phyloP scores from a whole-genome alignment of 2,113 vertebrate species.

The Notiomystis cincta region DNA sequence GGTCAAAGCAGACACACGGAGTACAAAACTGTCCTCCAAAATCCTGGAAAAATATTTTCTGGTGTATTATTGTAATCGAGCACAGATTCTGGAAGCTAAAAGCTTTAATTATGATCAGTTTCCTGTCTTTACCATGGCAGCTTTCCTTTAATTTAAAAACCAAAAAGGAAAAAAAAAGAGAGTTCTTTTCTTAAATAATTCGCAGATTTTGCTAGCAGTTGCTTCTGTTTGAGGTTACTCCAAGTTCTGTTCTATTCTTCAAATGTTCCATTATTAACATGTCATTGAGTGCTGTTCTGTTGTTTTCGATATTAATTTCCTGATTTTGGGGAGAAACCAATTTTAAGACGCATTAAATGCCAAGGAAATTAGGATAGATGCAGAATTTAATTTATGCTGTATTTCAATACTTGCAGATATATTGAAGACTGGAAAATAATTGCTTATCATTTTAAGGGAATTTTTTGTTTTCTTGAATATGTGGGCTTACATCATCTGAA shows the following conservation, averaged over 20 bases:
- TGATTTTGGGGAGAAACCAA: neutral
- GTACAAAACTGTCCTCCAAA: neutral
- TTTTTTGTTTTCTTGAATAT: neutral
- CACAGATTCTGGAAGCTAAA: neutral
- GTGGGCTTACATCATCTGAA: rapidly evolving
- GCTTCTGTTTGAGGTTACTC: neutral
- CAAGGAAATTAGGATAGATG: neutral
- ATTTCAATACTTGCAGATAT: neutral
- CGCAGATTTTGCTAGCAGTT: neutral
- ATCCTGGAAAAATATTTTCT: neutral
- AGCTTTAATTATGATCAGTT: neutral
- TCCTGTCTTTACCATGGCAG: neutral
- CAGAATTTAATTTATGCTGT: neutral
- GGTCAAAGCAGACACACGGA: rapidly evolving
- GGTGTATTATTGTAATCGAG: neutral
- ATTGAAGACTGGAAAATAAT: neutral
- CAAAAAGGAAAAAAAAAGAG: rapidly evolving
- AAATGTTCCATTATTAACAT: neutral
- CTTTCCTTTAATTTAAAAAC: neutral
- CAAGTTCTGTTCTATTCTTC: neutral
- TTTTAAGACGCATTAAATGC: neutral
- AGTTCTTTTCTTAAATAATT: neutral
- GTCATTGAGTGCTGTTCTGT: neutral
- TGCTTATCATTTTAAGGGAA: neutral
- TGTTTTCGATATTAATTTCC: neutral